Evolutionary conservation across 2,888 invertebrate genomes (phyloP).

Genomic region (Megaustenia siamemsis): DNA sequence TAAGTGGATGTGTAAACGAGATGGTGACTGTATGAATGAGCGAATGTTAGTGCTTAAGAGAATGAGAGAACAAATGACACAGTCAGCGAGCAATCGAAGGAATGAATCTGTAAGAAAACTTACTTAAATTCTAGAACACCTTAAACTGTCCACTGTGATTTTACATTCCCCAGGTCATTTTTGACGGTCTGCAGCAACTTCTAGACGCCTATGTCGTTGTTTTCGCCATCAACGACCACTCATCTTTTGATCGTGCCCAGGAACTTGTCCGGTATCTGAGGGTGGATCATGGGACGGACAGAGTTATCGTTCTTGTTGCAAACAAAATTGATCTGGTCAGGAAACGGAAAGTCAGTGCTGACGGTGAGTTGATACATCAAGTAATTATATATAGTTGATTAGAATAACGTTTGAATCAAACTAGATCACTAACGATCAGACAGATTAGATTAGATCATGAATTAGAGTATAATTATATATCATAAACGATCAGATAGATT

Average conservation of each 20-base stretch:
- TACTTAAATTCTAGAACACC: no score
- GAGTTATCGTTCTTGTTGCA: constrained; percentile 93
- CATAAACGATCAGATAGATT: no score
- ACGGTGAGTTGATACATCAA: constrained; percentile 84
- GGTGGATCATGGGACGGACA: constrained; percentile 89
- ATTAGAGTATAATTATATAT: no score
- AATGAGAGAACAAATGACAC: no score
- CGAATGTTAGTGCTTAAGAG: no score
- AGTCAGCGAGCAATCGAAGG: no score
- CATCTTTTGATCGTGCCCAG: constrained; percentile 90
- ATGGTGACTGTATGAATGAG: no score
- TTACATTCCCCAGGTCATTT: constrained; percentile 45
- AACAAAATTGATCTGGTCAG: constrained; percentile 96
- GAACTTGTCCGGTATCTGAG: constrained; percentile 92
- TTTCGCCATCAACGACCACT: constrained; percentile 92
- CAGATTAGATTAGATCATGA: no score
- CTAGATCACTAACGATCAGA: no score
- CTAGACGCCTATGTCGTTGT: constrained; percentile 93
- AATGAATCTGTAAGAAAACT: no score
- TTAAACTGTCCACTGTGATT: no score
- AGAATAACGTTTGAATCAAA: not conserved
- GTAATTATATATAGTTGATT: not conserved
- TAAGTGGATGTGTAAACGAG: no score
- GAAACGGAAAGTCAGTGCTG: constrained; percentile 89
- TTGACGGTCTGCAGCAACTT: constrained; percentile 83